These are phyloP conservation scores for Cherax destructor DNA, from an alignment of 1,140 invertebrate genomes.

Conservation along the genomic window DNA sequence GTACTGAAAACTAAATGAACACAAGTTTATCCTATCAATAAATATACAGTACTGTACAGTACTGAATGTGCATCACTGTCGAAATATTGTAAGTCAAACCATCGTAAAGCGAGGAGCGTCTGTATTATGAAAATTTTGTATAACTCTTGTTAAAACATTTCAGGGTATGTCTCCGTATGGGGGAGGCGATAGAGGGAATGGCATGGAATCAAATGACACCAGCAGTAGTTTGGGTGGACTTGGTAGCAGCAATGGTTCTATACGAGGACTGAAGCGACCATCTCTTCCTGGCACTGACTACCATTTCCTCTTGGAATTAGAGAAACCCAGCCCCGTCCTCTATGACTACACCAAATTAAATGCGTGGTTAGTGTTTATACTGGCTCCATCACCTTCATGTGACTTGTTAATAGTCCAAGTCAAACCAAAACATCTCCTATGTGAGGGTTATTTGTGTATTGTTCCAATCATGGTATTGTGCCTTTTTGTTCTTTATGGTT, in stretches of 20 bases:
- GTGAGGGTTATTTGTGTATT: too few relatives aligned
- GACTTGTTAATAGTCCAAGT: neutral
- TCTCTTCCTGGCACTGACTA: conserved; percentile 58
- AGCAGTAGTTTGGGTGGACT: conserved; percentile 43
- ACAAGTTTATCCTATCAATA: too few relatives aligned
- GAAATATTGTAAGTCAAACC: too few relatives aligned
- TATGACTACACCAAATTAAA: conserved; percentile 91
- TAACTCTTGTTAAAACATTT: neutral
- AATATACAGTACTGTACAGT: too few relatives aligned
- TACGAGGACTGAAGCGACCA: conserved; percentile 59
- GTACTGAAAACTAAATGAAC: too few relatives aligned
- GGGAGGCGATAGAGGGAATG: conserved; percentile 50
- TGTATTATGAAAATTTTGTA: too few relatives aligned
- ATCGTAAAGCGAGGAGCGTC: too few relatives aligned
- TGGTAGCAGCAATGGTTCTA: conserved; percentile 24
- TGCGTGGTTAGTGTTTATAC: conserved; percentile 78
- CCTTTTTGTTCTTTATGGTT: too few relatives aligned
- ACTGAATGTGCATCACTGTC: too few relatives aligned
- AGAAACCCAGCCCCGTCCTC: conserved; percentile 86
- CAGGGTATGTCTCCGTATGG: conserved; percentile 68
- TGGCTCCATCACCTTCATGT: too few relatives aligned
- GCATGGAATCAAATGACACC: conserved; percentile 50
- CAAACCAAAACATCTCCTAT: too few relatives aligned
- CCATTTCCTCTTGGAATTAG: conserved; percentile 77
- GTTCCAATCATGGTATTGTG: too few relatives aligned